Evolutionary conservation across 2,113 vertebrate species (phyloP), one percentile per base, ranked within the genome.

Genomic region (Heterotis niloticus): DNA sequence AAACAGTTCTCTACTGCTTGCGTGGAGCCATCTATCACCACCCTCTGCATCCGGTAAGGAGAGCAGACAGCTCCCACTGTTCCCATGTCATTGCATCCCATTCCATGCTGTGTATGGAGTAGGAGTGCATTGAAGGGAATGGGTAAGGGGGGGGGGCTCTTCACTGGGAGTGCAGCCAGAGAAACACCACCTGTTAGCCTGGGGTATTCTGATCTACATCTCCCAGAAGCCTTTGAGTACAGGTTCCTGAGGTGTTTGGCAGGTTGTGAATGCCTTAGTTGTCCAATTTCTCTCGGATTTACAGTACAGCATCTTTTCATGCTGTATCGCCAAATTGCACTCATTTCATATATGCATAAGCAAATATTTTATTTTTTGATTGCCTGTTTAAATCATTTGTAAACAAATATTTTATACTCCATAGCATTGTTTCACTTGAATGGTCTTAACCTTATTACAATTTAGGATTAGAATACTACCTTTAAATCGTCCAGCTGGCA

Each of bases 1-100:
- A 91, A 91, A 91, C 91, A 83, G 86, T 85, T 85, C 79, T 24
- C 81, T 75, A 72, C 76, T 82, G 44, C 64, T 83, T 88, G 90
- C 85, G 88, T 88, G 78, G 34, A 89, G 88, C 88, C 86, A 86
- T 87, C 87, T 87, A 86, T 82, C 84, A 64, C 85, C 81, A 81
- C 80, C 75, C 76, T 64, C 77, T 83, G 84, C 1, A 24, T 84
- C 60, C 56, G 24, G 54, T n/a, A 14, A 29, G 66, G 52, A 13
- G 44, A 34, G 24, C 64, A 23, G 76, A 34, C 64, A 59, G 68
- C 66, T 73, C 29, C 74, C 79, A 68, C 64, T 76, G 72, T 60
- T 64, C 68, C 68, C 13, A 44, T 44, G 26, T 64, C 56, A 64
- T 54, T 66, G 51, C 76, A 52, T 59, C 75, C 14, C 72, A 18